Evolutionary conservation across 2,113 vertebrate genomes (phyloP).

Genomic region (Macrotis lagotis): DNA sequence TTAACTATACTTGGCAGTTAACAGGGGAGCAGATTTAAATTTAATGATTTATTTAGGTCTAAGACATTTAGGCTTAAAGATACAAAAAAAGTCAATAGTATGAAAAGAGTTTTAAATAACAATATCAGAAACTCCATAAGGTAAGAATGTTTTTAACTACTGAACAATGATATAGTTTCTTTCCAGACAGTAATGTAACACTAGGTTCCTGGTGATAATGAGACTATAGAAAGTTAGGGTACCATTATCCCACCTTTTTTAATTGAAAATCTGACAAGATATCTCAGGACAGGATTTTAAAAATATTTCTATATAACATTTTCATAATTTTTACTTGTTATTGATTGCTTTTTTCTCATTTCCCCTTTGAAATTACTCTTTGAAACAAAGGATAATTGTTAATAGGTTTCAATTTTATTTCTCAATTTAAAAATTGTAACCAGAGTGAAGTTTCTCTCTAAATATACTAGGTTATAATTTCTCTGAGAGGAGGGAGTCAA

Average conservation of each 20-base stretch:
- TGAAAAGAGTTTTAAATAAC: not conserved
- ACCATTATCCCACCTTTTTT: not conserved
- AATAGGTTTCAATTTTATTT: not conserved
- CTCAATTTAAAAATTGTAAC: not conserved
- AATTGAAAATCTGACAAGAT: slow-evolving; percentile 7
- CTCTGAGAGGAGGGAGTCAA: not conserved
- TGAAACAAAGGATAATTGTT: not conserved
- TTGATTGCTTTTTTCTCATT: not conserved
- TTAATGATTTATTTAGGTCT: not conserved
- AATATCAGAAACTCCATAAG: not conserved
- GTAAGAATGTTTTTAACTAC: slow-evolving; percentile 3
- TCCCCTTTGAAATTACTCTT: not conserved
- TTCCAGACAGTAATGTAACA: not conserved
- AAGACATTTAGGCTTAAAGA: not conserved
- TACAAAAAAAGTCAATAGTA: too few relatives aligned
- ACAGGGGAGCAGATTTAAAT: not conserved
- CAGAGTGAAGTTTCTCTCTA: not conserved
- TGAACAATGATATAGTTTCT: slow-evolving; percentile 6
- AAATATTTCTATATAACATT: not conserved
- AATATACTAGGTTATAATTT: not conserved
- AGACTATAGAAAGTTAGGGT: not conserved
- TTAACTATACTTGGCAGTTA: not conserved
- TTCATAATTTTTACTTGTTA: not conserved
- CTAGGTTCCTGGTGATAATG: not conserved
- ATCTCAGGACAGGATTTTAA: not conserved